Evolutionary conservation across 2,888 invertebrate species (phyloP), one percentile per base, ranked within the genome.

Genomic region (Tenthredo distinguenda): DNA sequence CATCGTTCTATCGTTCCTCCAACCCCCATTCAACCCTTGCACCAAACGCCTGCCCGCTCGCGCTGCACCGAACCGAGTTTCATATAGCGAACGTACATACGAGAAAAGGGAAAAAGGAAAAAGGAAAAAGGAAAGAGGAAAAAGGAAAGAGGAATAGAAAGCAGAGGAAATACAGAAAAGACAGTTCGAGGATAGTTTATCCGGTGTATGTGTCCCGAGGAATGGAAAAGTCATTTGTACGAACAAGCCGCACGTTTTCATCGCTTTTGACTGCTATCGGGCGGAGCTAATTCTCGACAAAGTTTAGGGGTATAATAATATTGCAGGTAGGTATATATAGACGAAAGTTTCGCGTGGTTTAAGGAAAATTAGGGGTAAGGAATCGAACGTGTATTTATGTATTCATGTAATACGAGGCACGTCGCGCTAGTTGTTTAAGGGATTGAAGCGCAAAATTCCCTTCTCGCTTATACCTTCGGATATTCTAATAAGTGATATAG

Each of bases 121-220:
- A 37, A 5, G 40, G 10, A 40, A 58, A 62, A 81, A 9, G 21
- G 34, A 12, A 76, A 47, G 18, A 47, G 76, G 34, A 62, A 58
- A 62, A 62, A 7, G 21, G 34, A 26, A 76, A 47, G 21, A 47
- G 76, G 31, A 62, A 81, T 37, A 62, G 62, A 26, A 55, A 50
- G 34, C 10, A 58, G 58, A 62, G 62, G 62, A 81, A 81, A 81
- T 81, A 37, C 40, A 81, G 81, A 58, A 81, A 62, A 81, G 81
- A 81, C 81, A 81, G 81, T 81, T 58, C 40, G 62, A 62, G 81
- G 62, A 81, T 81, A 81, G 81, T 81, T 81, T 81, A 81, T 81
- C 81, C 62, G 62, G 81, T 81, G 79, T 79, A 58, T 58, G 31
- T 79, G 76, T 40, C 21, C 58, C 81, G 34, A 81, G 81, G 58